Conservation (phyloP, 2,797 vertebrate species). For the Falco novaeseelandiae region DNA sequence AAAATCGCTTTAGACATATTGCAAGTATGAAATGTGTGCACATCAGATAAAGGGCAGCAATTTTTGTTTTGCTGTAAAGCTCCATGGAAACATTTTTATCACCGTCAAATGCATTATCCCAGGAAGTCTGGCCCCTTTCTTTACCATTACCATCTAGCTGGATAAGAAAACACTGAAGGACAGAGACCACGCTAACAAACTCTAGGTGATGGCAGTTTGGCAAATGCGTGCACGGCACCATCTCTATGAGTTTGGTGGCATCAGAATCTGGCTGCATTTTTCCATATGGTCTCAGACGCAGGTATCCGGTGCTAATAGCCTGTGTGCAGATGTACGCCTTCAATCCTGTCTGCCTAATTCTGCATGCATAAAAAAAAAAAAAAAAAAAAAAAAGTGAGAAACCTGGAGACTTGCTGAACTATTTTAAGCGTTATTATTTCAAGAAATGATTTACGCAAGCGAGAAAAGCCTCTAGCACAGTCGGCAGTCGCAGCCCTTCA, state of each 20-base stretch:
- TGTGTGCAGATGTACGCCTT: neutral
- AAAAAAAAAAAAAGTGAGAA: neutral
- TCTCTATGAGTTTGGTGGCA: neutral
- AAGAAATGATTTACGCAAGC: constrained; percentile 66
- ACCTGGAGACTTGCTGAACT: constrained; percentile 48
- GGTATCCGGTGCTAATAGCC: neutral
- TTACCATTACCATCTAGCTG: neutral
- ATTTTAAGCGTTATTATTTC: constrained; percentile 69
- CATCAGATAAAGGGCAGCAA: constrained; percentile 73
- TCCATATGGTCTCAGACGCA: neutral
- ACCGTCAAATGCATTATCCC: constrained; percentile 38
- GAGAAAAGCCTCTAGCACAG: constrained; percentile 66
- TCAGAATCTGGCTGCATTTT: neutral
- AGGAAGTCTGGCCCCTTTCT: constrained; percentile 32
- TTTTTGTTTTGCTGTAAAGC: constrained; percentile 59
- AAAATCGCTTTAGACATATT: constrained; percentile 73
- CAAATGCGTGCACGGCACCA: rapidly evolving
- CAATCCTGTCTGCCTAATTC: neutral
- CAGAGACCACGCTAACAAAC: neutral
- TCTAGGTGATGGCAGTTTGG: neutral
- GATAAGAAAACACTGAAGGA: neutral
- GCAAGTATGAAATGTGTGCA: constrained; percentile 73
- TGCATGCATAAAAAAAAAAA: neutral
- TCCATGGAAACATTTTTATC: constrained; percentile 65
- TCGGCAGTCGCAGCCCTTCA: constrained; percentile 43